A percentile compares a stretch with the other conserved stretches of the same genome.
phyloP scores from a whole-genome alignment of 2,797 vertebrate genomes.

The Sebastes reedi region DNA sequence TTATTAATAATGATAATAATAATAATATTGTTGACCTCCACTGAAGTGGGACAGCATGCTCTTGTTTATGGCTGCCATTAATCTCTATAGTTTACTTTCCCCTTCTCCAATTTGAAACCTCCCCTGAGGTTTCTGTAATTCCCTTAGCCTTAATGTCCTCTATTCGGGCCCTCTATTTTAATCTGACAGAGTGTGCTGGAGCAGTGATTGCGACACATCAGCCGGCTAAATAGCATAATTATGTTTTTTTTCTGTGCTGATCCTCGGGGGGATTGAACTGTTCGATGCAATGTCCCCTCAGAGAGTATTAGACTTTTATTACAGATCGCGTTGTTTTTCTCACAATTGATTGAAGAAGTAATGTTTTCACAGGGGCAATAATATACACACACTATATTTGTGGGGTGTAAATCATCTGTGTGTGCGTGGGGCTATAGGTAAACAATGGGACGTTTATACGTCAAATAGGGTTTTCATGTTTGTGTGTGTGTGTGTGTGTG shows the following conservation, averaged over 20 bases:
- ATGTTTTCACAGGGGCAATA: slow-evolving; percentile 42
- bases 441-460: slow-evolving; percentile 57
- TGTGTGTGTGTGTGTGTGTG: background rate
- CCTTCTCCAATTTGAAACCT: slow-evolving; percentile 78
- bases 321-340: slow-evolving; percentile 57
- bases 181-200: slow-evolving; percentile 81
- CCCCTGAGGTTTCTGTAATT: slow-evolving; percentile 84
- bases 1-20: slow-evolving; percentile 44
- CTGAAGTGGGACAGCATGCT: slow-evolving; percentile 68
- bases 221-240: slow-evolving; percentile 85
- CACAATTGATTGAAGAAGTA: slow-evolving; percentile 41
- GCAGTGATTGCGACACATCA: slow-evolving; percentile 83
- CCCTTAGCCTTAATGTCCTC: slow-evolving; percentile 84
- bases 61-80: slow-evolving; percentile 82
- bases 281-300: slow-evolving; percentile 69
- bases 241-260: slow-evolving; percentile 62
- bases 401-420: slow-evolving; percentile 40
- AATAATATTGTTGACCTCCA: slow-evolving; percentile 65
- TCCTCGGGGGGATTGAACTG: slow-evolving; percentile 64
- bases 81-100: slow-evolving; percentile 85
- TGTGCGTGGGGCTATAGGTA: slow-evolving; percentile 12
- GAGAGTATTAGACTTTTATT: slow-evolving; percentile 69
- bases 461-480: slow-evolving; percentile 3
- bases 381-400: background rate
- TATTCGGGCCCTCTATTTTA: slow-evolving; percentile 80